Conservation (phyloP, 1,140 invertebrate species). For the Andricus grossulariae region DNA sequence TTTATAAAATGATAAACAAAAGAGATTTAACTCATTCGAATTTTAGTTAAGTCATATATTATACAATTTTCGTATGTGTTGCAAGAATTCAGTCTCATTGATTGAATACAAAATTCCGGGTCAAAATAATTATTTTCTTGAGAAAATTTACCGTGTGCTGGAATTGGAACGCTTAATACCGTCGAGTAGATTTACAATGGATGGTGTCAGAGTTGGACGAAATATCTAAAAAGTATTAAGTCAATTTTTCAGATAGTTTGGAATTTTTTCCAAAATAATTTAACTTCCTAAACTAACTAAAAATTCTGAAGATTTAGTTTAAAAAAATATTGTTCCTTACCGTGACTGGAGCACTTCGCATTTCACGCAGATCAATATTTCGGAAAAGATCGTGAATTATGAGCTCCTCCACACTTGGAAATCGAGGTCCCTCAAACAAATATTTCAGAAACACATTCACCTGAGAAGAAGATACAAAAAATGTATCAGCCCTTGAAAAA, state of each 20-base stretch:
- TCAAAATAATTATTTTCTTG: not conserved
- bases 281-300: too few species aligned
- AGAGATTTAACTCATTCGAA: conserved; percentile 30
- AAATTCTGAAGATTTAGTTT: not conserved
- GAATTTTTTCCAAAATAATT: not conserved
- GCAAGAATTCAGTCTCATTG: too few species aligned
- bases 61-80: not conserved
- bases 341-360: conserved; percentile 80
- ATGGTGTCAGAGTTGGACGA: conserved; percentile 69
- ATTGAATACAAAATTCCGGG: not conserved
- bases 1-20: conserved; percentile 18
- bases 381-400: conserved; percentile 88
- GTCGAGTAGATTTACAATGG: conserved; percentile 70
- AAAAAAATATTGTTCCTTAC: conserved; percentile 61
- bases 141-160: conserved; percentile 62
- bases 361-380: conserved; percentile 90
- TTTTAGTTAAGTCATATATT: too few species aligned
- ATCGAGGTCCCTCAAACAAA: conserved; percentile 82
- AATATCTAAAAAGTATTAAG: conserved; percentile 67
- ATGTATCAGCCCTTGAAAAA: not conserved
- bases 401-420: conserved; percentile 86
- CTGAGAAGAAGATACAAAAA: conserved; percentile 69
- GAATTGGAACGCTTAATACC: conserved; percentile 70
- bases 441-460: conserved; percentile 89
- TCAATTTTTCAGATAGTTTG: conserved; percentile 4